Percentiles rank a stretch among this genome's conserved stretches.
Conservation (phyloP, 2,888 invertebrate genomes). For the Coleophora deauratella region DNA sequence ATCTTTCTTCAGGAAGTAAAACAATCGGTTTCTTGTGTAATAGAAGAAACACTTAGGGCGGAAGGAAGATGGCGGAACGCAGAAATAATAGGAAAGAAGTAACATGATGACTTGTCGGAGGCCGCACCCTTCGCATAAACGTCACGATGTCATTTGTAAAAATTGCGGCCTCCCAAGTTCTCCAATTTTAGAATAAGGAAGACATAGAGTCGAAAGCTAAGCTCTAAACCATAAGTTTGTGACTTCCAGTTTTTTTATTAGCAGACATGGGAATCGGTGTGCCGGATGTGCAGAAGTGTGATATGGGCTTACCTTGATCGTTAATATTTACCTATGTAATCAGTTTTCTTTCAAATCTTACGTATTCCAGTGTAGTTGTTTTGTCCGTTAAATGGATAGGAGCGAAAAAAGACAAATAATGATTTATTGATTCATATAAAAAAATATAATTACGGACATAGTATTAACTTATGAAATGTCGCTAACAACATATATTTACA, state of each 20-base stretch:
- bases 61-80: slow-evolving; percentile 41
- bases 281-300: too few species aligned
- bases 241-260: background rate
- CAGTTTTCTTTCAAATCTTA: too few species aligned
- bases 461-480: too few species aligned
- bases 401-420: too few species aligned
- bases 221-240: background rate
- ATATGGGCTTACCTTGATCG: too few species aligned
- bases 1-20: slow-evolving; percentile 9
- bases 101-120: slow-evolving; percentile 71
- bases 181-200: slow-evolving; percentile 52
- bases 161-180: slow-evolving; percentile 70
- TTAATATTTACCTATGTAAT: too few species aligned
- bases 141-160: slow-evolving; percentile 74
- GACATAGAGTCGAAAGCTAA: slow-evolving; percentile 26
- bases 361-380: too few species aligned
- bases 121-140: slow-evolving; percentile 67
- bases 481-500: too few species aligned
- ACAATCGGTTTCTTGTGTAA: slow-evolving; percentile 39
- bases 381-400: too few species aligned
- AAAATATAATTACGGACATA: too few species aligned
- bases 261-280: too few species aligned
- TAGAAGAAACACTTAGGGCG: slow-evolving; percentile 45
- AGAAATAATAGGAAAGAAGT: slow-evolving; percentile 68
- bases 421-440: too few species aligned